phyloP scores from a whole-genome alignment of 2,113 vertebrate species.

The mouse (Mus musculus) region DNA sequence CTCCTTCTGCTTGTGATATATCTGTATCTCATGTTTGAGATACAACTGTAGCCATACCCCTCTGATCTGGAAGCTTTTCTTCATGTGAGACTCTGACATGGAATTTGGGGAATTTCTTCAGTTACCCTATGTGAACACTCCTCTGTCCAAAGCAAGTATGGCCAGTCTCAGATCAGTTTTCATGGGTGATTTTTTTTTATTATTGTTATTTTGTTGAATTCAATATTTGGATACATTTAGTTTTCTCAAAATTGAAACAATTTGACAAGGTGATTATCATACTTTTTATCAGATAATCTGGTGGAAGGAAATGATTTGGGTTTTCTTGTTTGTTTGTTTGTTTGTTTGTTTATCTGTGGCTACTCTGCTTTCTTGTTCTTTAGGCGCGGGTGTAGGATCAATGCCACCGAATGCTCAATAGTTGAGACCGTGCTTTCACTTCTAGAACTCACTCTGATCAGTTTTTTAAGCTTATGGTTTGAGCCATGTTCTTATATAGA shows the following conservation, averaged over 20 bases:
- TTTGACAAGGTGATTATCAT: background rate
- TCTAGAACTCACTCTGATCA: constrained; percentile 13
- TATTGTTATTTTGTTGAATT: constrained; percentile 43
- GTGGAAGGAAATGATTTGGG: background rate
- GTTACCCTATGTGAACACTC: background rate
- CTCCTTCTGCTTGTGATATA: background rate
- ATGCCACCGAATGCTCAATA: background rate
- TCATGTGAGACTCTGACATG: background rate
- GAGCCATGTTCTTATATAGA: constrained; percentile 26
- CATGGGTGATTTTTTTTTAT: constrained; percentile 6
- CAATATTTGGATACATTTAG: constrained; percentile 23
- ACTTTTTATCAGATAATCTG: constrained; percentile 17
- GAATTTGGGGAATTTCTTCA: constrained; percentile 32
- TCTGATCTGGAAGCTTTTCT: background rate
- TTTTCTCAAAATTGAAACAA: constrained; percentile 9
- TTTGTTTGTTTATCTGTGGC: background rate
- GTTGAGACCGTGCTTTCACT: background rate
- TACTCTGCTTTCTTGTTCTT: background rate
- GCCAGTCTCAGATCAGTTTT: background rate
- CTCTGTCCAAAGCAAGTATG: background rate
- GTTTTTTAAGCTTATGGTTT: constrained; percentile 11
- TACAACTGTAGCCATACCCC: background rate
- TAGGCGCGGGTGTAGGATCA: background rate
- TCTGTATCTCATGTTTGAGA: background rate
- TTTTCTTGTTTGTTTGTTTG: too few relatives aligned